A percentile compares a stretch with the other conserved stretches of the same genome.
Evolutionary conservation across 2,113 vertebrate species (phyloP).

Genomic region (Psammodynastes pulverulentus): DNA sequence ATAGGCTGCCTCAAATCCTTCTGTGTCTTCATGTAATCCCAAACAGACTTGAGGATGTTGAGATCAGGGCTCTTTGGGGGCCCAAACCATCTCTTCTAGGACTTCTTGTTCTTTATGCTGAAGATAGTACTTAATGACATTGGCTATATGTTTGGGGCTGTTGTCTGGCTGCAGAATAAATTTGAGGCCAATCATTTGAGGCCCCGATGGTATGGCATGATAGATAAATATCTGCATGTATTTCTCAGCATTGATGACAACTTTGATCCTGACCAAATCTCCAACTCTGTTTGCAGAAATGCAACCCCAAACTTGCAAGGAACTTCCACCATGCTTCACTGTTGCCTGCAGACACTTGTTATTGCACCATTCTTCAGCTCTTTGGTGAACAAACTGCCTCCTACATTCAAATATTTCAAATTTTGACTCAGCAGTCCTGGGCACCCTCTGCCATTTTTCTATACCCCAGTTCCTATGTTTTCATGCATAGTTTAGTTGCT

Average conservation of each 20-base stretch:
- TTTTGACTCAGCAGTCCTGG: background rate
- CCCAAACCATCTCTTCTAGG: background rate
- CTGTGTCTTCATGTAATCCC: too few relatives aligned
- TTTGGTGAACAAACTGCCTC: background rate
- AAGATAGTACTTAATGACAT: background rate
- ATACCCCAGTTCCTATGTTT: background rate
- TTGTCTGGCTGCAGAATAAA: background rate
- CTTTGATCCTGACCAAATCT: background rate
- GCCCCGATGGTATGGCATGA: background rate
- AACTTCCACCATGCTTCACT: background rate
- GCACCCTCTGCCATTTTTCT: background rate
- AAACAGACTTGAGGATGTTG: too few relatives aligned
- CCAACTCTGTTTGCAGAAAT: background rate
- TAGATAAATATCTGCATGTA: background rate
- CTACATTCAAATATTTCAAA: background rate
- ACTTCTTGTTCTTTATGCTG: background rate
- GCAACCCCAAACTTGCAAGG: background rate
- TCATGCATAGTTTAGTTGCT: background rate
- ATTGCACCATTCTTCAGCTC: background rate
- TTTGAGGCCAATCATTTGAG: background rate
- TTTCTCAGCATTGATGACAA: background rate
- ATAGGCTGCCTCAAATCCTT: too few relatives aligned
- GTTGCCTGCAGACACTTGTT: background rate
- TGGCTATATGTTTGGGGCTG: background rate
- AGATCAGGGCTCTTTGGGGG: background rate